phyloP scores from a whole-genome alignment of 23 tunicate genomes.

The Styela clava region DNA sequence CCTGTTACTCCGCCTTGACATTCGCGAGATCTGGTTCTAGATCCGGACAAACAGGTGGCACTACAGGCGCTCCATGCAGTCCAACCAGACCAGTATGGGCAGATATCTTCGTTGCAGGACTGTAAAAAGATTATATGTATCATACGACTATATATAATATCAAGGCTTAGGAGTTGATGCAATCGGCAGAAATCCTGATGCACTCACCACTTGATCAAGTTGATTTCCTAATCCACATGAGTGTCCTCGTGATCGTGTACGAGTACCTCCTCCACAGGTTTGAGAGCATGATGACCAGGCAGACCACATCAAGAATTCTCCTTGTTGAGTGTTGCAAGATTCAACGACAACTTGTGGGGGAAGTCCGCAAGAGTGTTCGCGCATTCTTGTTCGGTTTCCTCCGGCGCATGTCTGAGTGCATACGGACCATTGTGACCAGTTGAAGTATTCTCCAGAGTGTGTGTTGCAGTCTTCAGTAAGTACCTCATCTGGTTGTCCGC shows the following conservation, averaged over 20 bases:
- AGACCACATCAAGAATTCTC: constrained; percentile 48
- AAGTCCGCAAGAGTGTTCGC: constrained; percentile 74
- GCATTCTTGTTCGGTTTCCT: constrained; percentile 56
- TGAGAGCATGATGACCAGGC: constrained; percentile 56
- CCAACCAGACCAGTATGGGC: constrained; percentile 96
- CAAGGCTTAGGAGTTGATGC: neutral
- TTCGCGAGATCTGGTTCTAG: constrained; percentile 35
- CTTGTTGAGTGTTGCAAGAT: constrained; percentile 60
- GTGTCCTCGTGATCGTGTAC: constrained; percentile 59
- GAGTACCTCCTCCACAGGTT: constrained; percentile 77
- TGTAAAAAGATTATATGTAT: constrained; percentile 1
- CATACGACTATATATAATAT: neutral
- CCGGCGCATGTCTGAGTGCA: constrained; percentile 52
- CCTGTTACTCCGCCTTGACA: constrained; percentile 71
- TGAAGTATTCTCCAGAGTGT: constrained; percentile 21
- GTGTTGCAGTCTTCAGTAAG: constrained; percentile 34
- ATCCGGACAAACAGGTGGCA: constrained; percentile 71
- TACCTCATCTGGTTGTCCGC: constrained; percentile 33
- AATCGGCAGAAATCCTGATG: neutral
- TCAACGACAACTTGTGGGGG: constrained; percentile 39
- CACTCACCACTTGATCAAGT: constrained; percentile 33
- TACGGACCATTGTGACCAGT: constrained; percentile 40
- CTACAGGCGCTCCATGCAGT: constrained; percentile 75
- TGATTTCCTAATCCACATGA: constrained; percentile 58
- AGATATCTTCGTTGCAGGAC: constrained; percentile 48